phyloP scores from a whole-genome alignment of 2,113 vertebrate species.

The Danionella cerebrum region DNA sequence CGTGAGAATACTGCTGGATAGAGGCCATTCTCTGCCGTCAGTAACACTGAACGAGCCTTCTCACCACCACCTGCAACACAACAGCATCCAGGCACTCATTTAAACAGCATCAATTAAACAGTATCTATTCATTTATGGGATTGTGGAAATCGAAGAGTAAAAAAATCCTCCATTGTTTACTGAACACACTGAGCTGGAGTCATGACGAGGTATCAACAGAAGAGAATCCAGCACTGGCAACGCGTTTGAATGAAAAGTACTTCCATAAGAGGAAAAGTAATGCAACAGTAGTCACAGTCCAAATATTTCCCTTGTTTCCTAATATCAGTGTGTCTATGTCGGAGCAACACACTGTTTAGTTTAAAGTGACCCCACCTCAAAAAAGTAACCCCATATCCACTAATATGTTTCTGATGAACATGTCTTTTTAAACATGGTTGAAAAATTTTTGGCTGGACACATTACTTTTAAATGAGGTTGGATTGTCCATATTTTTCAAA shows the following conservation, averaged over 20 bases:
- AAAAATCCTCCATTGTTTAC: background rate
- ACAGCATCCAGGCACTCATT: background rate
- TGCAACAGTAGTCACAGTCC: no score
- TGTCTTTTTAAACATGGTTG: no score
- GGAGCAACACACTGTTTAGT: no score
- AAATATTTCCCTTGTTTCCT: no score
- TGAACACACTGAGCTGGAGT: background rate
- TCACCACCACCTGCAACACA: slow-evolving; percentile 35
- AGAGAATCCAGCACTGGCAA: background rate
- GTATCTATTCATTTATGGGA: background rate
- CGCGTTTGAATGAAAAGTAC: background rate
- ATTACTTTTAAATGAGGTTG: no score
- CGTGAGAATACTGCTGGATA: background rate
- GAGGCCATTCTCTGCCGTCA: slow-evolving; percentile 25
- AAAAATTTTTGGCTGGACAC: no score
- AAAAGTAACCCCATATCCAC: no score
- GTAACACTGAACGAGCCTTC: slow-evolving; percentile 26
- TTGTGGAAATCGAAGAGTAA: background rate
- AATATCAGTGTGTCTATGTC: no score
- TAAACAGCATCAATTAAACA: background rate
- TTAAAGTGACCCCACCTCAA: no score
- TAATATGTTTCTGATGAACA: no score
- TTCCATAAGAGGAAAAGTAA: no score
- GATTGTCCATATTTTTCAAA: no score
- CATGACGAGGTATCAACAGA: background rate